phyloP scores from a whole-genome alignment of 2,888 invertebrate species.

The Xestia xanthographa region DNA sequence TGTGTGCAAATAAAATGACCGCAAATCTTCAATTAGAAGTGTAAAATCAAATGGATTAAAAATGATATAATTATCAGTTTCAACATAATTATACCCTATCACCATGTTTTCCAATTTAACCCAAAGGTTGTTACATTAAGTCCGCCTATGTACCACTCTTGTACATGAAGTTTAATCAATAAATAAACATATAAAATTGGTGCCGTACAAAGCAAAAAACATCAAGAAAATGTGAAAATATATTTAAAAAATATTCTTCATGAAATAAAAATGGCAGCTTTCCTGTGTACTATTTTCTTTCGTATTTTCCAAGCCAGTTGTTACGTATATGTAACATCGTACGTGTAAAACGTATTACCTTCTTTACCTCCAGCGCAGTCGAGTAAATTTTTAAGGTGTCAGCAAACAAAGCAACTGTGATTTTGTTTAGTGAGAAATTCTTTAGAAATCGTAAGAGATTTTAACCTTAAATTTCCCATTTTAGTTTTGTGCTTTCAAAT shows the following conservation, averaged over 20 bases:
- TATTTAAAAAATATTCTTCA: neutral
- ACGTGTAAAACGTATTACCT: conserved; percentile 43
- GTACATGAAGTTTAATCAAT: too few relatives aligned
- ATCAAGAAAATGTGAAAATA: neutral
- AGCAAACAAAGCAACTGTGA: conserved; percentile 33
- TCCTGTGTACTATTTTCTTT: conserved; percentile 17
- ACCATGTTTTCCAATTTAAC: too few relatives aligned
- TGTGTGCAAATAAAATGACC: neutral
- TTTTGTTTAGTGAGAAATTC: conserved; percentile 44
- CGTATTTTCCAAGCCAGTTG: conserved; percentile 57
- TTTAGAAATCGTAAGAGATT: conserved; percentile 16
- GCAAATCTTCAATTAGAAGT: neutral
- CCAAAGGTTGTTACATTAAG: too few relatives aligned
- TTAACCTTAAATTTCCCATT: conserved; percentile 9
- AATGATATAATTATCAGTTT: neutral
- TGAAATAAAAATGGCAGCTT: conserved; percentile 20
- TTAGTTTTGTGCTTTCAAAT: conserved; percentile 4
- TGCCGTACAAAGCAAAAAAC: neutral
- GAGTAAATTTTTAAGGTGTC: conserved; percentile 55
- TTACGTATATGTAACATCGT: conserved; percentile 31
- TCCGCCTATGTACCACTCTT: too few relatives aligned
- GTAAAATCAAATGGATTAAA: neutral
- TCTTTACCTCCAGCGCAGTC: conserved; percentile 34
- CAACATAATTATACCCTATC: too few relatives aligned
- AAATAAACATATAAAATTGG: too few relatives aligned